phyloP scores from a whole-genome alignment of 1,140 invertebrate species.

The Panagrolaimus sp. region DNA sequence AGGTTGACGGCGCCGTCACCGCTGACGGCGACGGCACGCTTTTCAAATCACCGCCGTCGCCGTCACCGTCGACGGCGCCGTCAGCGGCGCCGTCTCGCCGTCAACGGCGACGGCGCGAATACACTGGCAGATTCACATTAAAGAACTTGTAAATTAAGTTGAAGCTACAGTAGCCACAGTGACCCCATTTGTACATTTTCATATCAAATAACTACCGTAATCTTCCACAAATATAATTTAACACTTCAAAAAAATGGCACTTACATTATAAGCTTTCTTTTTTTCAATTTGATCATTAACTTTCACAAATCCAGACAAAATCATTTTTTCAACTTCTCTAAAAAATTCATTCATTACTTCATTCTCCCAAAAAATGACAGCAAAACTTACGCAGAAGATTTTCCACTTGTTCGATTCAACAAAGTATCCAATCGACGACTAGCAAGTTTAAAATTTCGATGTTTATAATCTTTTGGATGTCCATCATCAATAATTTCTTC shows the following conservation, averaged over 20 bases:
- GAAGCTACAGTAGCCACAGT: too few relatives aligned
- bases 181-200: too few relatives aligned
- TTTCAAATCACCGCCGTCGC: too few relatives aligned
- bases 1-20: too few relatives aligned
- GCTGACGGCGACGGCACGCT: too few relatives aligned
- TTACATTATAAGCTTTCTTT: conserved; percentile 46
- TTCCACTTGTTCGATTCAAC: conserved; percentile 35
- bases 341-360: conserved; percentile 19
- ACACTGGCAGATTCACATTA: too few relatives aligned
- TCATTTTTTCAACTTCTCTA: conserved; percentile 32
- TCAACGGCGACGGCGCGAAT: too few relatives aligned
- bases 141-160: too few relatives aligned
- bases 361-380: background rate
- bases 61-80: too few relatives aligned
- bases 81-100: too few relatives aligned
- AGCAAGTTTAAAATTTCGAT: conserved; percentile 27
- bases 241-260: conserved; percentile 9
- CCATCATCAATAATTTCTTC: conserved; percentile 36
- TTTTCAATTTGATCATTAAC: conserved; percentile 38
- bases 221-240: conserved; percentile 1
- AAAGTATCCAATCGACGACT: conserved; percentile 40
- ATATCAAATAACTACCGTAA: too few relatives aligned
- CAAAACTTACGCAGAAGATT: background rate
- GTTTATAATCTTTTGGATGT: conserved; percentile 45
- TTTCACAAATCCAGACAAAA: conserved; percentile 34